Evolutionary conservation across 2,113 vertebrate genomes (phyloP).

Genomic region (Tauraco erythrolophus): DNA sequence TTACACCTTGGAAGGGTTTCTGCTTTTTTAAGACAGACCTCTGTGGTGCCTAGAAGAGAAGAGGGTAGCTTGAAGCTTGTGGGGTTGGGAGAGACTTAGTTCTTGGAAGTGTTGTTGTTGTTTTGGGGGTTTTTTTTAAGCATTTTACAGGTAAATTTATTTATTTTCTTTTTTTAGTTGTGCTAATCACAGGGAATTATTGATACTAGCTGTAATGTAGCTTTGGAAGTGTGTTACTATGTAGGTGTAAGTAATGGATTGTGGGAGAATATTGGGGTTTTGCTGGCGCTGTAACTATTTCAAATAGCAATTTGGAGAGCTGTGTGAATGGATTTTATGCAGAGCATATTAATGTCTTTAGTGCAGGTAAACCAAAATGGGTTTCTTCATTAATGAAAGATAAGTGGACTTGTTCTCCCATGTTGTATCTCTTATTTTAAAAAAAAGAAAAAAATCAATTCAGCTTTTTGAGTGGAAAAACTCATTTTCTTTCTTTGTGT

Average conservation of each 20-base stretch:
- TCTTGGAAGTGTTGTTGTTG: neutral
- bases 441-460: too few relatives aligned
- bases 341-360: neutral
- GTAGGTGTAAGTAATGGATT: neutral
- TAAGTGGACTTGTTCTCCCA: rapidly evolving
- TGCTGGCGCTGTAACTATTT: neutral
- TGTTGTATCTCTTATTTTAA: rapidly evolving
- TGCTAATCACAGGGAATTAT: rapidly evolving
- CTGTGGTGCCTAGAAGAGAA: rapidly evolving
- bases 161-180: rapidly evolving
- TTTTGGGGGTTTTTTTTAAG: neutral
- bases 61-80: neutral
- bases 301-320: neutral
- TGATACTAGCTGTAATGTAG: rapidly evolving
- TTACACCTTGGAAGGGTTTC: rapidly evolving
- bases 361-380: neutral
- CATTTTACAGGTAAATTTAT: neutral
- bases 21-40: rapidly evolving
- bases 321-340: neutral
- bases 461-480: neutral
- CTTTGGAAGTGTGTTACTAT: neutral
- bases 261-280: neutral
- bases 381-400: neutral
- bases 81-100: rapidly evolving
- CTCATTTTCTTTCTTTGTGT: neutral